Conservation (phyloP, 2,888 invertebrate genomes). For the Xanthia icteritia region DNA sequence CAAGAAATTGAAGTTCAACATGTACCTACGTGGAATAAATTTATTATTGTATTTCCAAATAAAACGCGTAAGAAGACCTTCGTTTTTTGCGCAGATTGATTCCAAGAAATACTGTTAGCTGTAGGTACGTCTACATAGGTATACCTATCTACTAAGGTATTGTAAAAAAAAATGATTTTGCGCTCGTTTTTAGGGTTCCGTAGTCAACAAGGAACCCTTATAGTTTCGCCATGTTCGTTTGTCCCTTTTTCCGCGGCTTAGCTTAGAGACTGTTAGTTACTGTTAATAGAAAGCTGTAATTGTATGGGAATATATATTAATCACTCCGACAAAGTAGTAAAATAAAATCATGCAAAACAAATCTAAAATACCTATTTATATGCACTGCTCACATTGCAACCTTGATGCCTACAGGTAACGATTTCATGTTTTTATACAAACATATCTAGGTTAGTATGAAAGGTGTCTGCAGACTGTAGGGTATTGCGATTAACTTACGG, state of each 20-base stretch:
- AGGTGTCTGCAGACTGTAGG: not conserved
- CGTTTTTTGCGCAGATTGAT: constrained; percentile 42
- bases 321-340: too few relatives aligned
- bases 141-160: not conserved
- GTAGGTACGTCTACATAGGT: not conserved
- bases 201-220: too few relatives aligned
- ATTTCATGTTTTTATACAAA: not conserved
- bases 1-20: constrained; percentile 35
- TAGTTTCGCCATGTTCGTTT: too few relatives aligned
- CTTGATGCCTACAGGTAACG: not conserved
- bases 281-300: too few relatives aligned
- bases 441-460: not conserved
- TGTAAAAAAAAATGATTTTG: not conserved
- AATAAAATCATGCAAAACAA: too few relatives aligned
- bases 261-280: too few relatives aligned
- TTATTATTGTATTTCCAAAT: constrained; percentile 47
- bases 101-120: constrained; percentile 39
- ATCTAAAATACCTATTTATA: not conserved
- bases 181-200: not conserved
- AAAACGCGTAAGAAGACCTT: constrained; percentile 24
- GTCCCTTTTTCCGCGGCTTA: too few relatives aligned
- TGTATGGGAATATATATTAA: too few relatives aligned
- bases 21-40: constrained; percentile 20
- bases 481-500: not conserved
- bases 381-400: too few relatives aligned